Evolutionary conservation across 2,888 invertebrate species (phyloP), one percentile per base, ranked within the genome.

Genomic region (Liopterus haemorrhoidalis): DNA sequence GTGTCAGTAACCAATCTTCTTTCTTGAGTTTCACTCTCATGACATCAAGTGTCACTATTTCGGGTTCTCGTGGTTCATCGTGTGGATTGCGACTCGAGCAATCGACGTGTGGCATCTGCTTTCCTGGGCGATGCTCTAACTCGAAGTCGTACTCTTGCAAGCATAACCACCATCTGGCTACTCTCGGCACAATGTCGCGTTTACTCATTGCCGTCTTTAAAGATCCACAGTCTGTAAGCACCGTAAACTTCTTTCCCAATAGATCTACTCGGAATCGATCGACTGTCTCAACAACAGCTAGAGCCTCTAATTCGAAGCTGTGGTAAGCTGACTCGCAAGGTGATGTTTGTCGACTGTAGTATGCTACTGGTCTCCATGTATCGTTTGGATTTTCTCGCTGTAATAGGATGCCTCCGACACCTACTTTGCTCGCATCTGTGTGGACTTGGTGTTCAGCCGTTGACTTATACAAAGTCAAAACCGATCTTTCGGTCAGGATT

Each of bases 231-330:
- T 61, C 60, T 2, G 60, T 59, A 2, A 55, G 35, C 0, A 61
- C 52, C 9, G 42, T 54, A 33, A 61, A 59, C 1, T 32, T 28
- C n/a, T 41, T 28, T 2, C 53, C 54, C 15, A 53, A 48, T 1
- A 60, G 28, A 28, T 59, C 61, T 5, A 48, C 49, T 12, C 54
- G 49, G 37, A 58, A 58, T 31, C 55, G 49, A 5, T 49, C 22
- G 3, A 59, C 24, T 2, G 51, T 47, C 33, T 48, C 55, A 1
- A 59, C 50, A 0, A 60, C 49, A 0, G 59, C 59, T n/a, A 62
- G 40, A 9, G 45, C 46, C 32, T 62, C 58, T 5, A 52, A 35
- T 22, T 62, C 60, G 6, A 51, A 50, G 6, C 49, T 46, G 12
- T 51, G 48, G 22, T 58, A 59, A 9, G 46, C 51, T 3, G 5